Base-by-base conservation (phyloP, 2,888 invertebrate species). In the Esperia sulphurella region DNA sequence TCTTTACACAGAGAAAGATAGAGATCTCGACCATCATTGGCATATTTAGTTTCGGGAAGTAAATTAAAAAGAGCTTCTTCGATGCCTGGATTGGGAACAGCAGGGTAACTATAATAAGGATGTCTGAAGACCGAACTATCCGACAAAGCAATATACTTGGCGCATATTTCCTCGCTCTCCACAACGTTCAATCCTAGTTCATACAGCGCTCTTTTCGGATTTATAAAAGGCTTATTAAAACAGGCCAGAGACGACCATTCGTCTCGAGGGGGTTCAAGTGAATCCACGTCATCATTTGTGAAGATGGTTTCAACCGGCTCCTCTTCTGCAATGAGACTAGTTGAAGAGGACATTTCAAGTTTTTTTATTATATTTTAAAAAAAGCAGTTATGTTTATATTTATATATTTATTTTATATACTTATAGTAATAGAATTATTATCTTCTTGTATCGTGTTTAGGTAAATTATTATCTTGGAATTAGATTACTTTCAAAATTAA, bases 11-110 rank as follows among this genome's bases (percentile, higher is more conserved):
- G 38, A 8, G 54, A 61, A 41, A 75, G 45, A 49, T 79, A 77
- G 5, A 72, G 52, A n/a, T 78, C 70, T 56, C 72, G 75, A 0
- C 79, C 78, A 45, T 76, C 74, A 38, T 63, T 63, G 3, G 65
- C 48, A 45, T 67, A 75, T 50, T 52, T 63, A 21, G 21, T 28
- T 59, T 57, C 47, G 50, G 53, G 8, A 64, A 62, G 47, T 62
- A 2, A 9, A 4, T 31, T 2, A 31, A 4, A 5, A 31, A 31
- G 55, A 14, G 75, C 74, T 12, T 64, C 60, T 43, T 58, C 30
- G 21, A 76, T 67, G 10, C 76, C 78, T 8, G 75, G 75, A 43
- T 79, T 73, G 4, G 13, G 37, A 14, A 78, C 51, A 2, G 60
- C 55, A 9, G 76, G 78, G 46, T 75, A 77, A 13, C 51, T 59